Conservation (phyloP, 2,888 invertebrate genomes). For the Amblyteles armatorius region DNA sequence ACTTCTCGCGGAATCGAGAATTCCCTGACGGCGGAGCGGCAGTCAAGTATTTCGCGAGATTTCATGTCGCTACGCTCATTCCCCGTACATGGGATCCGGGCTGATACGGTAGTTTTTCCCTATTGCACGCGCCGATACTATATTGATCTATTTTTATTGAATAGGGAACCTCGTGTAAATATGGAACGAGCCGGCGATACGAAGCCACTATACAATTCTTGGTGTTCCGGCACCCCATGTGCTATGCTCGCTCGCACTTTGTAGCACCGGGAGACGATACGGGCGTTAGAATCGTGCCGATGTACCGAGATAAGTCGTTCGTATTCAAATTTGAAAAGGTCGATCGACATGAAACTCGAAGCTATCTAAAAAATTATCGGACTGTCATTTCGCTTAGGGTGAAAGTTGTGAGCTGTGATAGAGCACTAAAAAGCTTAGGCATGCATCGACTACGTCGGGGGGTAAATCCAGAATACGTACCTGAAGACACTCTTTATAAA, state of each 20-base stretch:
- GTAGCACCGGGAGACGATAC: neutral
- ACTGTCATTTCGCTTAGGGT: too few relatives aligned
- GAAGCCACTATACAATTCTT: neutral
- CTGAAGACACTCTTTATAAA: too few relatives aligned
- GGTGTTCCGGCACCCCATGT: neutral
- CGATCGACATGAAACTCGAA: neutral
- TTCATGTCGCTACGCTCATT: constrained; percentile 9
- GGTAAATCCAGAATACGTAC: too few relatives aligned
- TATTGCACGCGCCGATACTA: neutral
- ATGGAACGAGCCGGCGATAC: neutral
- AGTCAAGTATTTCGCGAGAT: constrained; percentile 26
- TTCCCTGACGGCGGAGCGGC: neutral
- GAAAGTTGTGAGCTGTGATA: too few relatives aligned
- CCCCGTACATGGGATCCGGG: constrained; percentile 5
- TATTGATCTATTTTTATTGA: neutral
- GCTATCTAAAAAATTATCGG: neutral
- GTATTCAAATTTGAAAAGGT: neutral
- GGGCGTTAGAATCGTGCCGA: neutral
- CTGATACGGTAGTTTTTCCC: neutral
- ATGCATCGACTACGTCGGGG: too few relatives aligned
- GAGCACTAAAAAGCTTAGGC: too few relatives aligned
- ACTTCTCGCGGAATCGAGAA: neutral
- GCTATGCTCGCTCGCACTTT: neutral
- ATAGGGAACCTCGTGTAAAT: constrained; percentile 17
- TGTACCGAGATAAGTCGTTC: neutral